A percentile compares a stretch with the other conserved stretches of the same genome.
Evolutionary conservation across 2,797 vertebrate species (phyloP).

Genomic region (Amniataba percoides): DNA sequence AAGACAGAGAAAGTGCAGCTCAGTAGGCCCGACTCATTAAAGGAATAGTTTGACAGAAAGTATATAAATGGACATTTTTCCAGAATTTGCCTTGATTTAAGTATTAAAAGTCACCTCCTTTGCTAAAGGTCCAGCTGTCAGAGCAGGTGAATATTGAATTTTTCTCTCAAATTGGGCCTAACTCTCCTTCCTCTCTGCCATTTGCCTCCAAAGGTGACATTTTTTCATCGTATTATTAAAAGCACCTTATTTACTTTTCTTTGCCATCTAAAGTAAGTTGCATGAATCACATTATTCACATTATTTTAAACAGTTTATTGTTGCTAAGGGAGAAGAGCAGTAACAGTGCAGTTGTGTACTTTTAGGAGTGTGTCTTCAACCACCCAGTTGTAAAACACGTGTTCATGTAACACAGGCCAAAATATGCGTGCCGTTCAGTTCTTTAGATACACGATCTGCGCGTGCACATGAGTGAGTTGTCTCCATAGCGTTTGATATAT

Average conservation of each 20-base stretch:
- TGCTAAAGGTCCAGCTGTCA: no score
- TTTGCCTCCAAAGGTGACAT: not conserved
- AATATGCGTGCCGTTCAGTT: not conserved
- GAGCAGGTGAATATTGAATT: no score
- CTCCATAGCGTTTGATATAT: conserved; percentile 16
- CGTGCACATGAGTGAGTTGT: conserved; percentile 5
- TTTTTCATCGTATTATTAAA: not conserved
- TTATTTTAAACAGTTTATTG: no score
- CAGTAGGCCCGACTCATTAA: not conserved
- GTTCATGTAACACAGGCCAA: not conserved
- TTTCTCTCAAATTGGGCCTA: no score
- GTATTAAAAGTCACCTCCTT: no score
- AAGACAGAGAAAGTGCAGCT: not conserved
- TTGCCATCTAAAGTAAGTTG: no score
- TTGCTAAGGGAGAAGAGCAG: not conserved
- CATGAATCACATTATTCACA: no score
- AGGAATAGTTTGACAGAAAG: no score
- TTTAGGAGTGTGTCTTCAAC: not conserved
- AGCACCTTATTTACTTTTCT: not conserved
- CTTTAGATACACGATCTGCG: not conserved
- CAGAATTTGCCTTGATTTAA: no score
- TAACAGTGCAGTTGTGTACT: not conserved
- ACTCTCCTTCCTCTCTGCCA: not conserved
- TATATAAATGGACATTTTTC: no score
- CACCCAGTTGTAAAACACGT: not conserved